Evolutionary conservation across 2,113 vertebrate species (phyloP), one percentile per base, ranked within the genome.

Genomic region (Hydrochoerus hydrochaeris): DNA sequence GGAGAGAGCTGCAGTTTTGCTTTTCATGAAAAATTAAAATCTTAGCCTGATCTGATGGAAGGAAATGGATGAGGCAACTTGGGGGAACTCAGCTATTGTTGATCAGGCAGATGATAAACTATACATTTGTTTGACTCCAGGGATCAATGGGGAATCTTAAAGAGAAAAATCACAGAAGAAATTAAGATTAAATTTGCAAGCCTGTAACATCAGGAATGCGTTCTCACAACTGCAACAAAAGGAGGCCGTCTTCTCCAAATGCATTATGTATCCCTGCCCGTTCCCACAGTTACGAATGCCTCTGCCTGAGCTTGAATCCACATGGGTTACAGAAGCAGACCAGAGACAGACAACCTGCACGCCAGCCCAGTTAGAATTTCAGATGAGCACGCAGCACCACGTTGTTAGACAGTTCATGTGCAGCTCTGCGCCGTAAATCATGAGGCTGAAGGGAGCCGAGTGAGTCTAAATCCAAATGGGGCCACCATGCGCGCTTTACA

Each of bases 21-120:
- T 96, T 83, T 96, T 98, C 97, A 97, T 98, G 98, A 98, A 98
- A 98, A 98, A 98, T 98, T 98, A 96, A 98, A 97, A 88, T 89
- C 91, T 89, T 80, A 82, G 97, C 97, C 96, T 97, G 96, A 98
- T 97, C 97, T 95, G 95, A 97, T 98, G 97, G 83, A 96, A 97
- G 88, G 91, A 94, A 97, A 97, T 24, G 46, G 92, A 97, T 87
- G 95, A 97, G 97, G 88, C 91, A 96, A 94, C 95, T 85, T 96
- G 52, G 67, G 19, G 85, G 73, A 97, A 93, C 97, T 90, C 90
- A 44, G 95, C 2, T 0, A 0, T 95, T 96, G 92, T 87, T 89
- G 57, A 86, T 92, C 81, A 75, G 96, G 91, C 46, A 63, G 86
- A 78, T 86, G 93, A 98, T 94, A 91, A 97, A 96, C 94, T 75